phyloP scores from a whole-genome alignment of 2,113 vertebrate species.

The Petrocephalus zakoni region DNA sequence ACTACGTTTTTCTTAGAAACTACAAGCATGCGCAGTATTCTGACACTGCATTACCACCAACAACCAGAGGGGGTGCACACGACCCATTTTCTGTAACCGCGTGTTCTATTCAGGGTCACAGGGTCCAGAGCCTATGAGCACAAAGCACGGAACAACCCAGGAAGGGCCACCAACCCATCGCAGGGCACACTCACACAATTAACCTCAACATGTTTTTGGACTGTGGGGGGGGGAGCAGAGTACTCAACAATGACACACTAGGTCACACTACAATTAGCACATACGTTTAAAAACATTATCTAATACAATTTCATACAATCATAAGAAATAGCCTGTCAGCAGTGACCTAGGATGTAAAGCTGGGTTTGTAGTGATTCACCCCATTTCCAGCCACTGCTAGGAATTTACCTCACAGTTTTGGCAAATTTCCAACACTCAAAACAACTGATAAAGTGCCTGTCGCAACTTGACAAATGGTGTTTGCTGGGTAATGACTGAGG shows the following conservation, averaged over 20 bases:
- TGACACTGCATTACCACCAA: neutral
- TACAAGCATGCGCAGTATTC: neutral
- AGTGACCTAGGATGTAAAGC: constrained; percentile 32
- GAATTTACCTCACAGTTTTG: neutral
- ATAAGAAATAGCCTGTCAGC: constrained; percentile 38
- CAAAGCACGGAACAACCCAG: no score
- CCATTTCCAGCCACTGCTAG: neutral
- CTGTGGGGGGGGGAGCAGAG: no score
- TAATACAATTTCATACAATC: constrained; percentile 24
- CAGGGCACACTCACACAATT: no score
- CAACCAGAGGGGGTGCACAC: neutral
- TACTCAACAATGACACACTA: no score
- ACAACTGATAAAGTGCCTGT: neutral
- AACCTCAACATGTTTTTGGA: no score
- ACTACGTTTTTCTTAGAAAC: neutral
- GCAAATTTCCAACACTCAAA: neutral
- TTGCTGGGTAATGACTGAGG: neutral
- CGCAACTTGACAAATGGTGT: neutral
- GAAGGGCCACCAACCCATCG: no score
- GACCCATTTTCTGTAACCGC: no score
- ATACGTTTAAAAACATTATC: constrained; percentile 26
- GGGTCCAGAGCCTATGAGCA: no score
- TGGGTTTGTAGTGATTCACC: constrained; percentile 31
- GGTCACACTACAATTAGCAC: neutral
- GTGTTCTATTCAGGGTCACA: no score